These are phyloP conservation scores for Thunnus albacares DNA, from an alignment of 2,797 vertebrate genomes.

Conservation along the genomic window DNA sequence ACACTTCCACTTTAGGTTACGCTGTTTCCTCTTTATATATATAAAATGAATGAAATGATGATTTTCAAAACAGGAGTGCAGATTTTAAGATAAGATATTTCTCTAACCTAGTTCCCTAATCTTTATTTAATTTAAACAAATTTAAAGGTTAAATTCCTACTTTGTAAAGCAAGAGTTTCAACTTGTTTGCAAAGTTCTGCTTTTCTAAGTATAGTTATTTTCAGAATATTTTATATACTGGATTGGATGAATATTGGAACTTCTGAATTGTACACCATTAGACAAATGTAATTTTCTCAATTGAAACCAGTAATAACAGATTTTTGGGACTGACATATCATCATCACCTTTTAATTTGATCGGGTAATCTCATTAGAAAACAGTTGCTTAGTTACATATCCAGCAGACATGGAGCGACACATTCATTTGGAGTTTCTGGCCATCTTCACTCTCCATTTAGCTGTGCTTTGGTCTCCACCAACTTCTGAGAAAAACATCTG, in stretches of 20 bases:
- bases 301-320: not conserved
- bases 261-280: not conserved
- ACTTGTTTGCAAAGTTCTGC: not conserved
- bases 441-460: not conserved
- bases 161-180: not conserved
- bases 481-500: not conserved
- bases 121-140: not conserved
- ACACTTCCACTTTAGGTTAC: conserved; percentile 7
- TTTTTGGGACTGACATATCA: too few species aligned
- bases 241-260: not conserved
- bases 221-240: not conserved
- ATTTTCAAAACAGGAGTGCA: not conserved
- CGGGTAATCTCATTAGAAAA: not conserved
- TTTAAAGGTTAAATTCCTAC: not conserved
- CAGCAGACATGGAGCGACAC: not conserved
- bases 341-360: not conserved
- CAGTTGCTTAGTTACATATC: not conserved
- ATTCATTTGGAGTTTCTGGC: not conserved
- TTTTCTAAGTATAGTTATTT: not conserved
- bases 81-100: not conserved
- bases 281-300: not conserved
- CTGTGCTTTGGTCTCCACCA: not conserved
- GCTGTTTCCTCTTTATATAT: conserved; percentile 10
- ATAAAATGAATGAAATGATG: conserved; percentile 16
- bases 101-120: not conserved